phyloP scores from a whole-genome alignment of 2,113 vertebrate genomes.

The Orycteropus afer region DNA sequence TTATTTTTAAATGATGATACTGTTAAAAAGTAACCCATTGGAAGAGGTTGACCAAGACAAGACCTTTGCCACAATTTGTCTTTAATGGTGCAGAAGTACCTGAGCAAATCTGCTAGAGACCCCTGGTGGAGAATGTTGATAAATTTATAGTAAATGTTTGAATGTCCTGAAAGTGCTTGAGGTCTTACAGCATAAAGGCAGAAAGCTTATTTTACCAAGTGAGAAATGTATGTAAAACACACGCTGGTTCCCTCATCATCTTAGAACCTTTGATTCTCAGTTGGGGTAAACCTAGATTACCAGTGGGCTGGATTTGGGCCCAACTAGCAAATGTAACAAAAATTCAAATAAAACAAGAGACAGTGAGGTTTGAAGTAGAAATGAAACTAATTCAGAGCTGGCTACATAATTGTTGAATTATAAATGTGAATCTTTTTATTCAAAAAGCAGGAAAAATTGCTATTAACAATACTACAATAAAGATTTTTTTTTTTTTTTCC shows the following conservation, averaged over 20 bases:
- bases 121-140: constrained; percentile 51
- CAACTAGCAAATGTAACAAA: not conserved
- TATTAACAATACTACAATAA: no score
- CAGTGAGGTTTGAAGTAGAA: not conserved
- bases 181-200: not conserved
- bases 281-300: not conserved
- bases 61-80: not conserved
- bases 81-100: not conserved
- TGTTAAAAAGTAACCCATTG: not conserved
- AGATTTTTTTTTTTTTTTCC: no score
- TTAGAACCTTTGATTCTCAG: not conserved
- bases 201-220: not conserved
- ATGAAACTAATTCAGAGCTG: not conserved
- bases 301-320: not conserved
- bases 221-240: not conserved
- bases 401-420: not conserved
- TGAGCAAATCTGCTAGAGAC: constrained; percentile 25
- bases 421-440: not conserved
- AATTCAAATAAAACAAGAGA: not conserved
- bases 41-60: not conserved
- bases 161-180: not conserved
- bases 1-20: not conserved
- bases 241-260: not conserved
- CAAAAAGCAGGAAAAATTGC: not conserved
- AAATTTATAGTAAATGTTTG: constrained; percentile 1